phyloP scores from a whole-genome alignment of 2,888 invertebrate species.

The Incurvaria masculella region DNA sequence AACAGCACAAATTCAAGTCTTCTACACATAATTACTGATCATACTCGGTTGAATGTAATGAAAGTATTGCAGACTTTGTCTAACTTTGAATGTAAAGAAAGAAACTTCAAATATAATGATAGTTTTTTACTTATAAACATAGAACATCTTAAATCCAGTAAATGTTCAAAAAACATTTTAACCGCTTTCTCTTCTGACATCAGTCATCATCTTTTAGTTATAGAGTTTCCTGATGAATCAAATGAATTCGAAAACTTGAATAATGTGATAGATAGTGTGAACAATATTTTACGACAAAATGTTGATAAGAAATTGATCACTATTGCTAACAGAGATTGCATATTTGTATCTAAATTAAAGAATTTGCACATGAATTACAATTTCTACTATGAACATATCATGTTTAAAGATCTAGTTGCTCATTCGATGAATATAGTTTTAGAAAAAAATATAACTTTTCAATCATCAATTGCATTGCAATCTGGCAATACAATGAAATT shows the following conservation, averaged over 20 bases:
- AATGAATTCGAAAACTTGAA: not conserved
- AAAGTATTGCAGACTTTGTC: not conserved
- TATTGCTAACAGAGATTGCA: not conserved
- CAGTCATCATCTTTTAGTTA: not conserved
- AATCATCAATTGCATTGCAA: not conserved
- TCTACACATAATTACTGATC: not conserved
- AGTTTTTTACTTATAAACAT: not conserved
- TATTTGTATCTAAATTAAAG: not conserved
- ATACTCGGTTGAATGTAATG: not conserved
- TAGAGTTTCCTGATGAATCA: not conserved
- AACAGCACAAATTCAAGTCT: not conserved
- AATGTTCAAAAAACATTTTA: not conserved
- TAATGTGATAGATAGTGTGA: not conserved
- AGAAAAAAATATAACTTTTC: not conserved
- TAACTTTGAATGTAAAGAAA: not conserved
- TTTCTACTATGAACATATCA: not conserved
- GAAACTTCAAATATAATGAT: not conserved
- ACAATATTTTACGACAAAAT: not conserved
- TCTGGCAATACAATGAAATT: not conserved
- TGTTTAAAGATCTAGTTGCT: not conserved
- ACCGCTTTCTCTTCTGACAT: not conserved
- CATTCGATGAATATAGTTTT: not conserved
- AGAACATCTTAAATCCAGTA: not conserved
- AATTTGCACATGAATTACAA: not conserved
- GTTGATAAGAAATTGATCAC: not conserved